Base-by-base conservation (phyloP, 2,888 invertebrate genomes). In the Pterostichus niger region DNA sequence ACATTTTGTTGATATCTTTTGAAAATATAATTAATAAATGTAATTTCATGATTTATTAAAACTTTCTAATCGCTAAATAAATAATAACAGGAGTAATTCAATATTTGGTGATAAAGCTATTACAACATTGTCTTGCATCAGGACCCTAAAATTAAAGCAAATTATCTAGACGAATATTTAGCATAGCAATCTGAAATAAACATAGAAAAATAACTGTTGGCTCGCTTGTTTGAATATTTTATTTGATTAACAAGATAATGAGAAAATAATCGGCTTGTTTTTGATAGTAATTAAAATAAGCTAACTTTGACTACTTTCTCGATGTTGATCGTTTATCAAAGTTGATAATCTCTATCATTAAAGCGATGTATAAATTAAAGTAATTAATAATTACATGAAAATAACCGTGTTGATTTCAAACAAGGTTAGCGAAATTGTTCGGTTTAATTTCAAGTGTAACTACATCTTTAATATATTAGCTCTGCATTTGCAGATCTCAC, bases 281-380 rank as follows among this genome's bases (percentile, higher is more conserved):
- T 64, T 64, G 13, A 33, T 35, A 5, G 35, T 35, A 64, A 64
- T 64, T 64, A 64, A 35, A 33, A n/a, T 33, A 64, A 35, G 6
- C 11, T 64, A 10, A 31, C 10, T 59, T 59, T 35, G 59, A 59
- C 59, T 61, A 64, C 64, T 64, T 64, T 64, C 64, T 13, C 40
- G 17, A 17, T 11, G 24, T 11, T 35, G 35, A 64, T 64, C 64
- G 64, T 64, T 64, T 64, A 64, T 64, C 64, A 64, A 64, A 35
- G n/a, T 11, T 6, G 61, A 64, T 64, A 64, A 64, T 64, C 64
- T 64, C 35, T 64, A 64, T 64, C 10, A 64, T 64, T 64, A 64
- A 64, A 64, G n/a, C 64, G 33, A 64, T 64, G 64, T 64, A 64
- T 64, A 64, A 64, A 64, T 64, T 64, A 64, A 13, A 35, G 31